Base-by-base conservation (phyloP, 30 jellyfish, hydroid and myxozoan species). In the Pseudorhiza aurosa region DNA sequence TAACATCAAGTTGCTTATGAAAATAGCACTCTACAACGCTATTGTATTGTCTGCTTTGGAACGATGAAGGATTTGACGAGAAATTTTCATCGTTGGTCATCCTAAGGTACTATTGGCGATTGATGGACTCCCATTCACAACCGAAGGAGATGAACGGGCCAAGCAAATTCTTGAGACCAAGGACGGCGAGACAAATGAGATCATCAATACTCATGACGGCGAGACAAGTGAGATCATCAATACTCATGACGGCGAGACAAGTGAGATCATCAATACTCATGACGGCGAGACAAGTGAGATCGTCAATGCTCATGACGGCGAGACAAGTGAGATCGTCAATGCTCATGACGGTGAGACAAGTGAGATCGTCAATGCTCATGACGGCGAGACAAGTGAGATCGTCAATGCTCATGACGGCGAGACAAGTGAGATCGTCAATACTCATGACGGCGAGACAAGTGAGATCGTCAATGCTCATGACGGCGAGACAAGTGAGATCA, bases 91-190 rank as follows among this genome's bases (percentile, higher is more conserved):
- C 14, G 28, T n/a, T n/a, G n/a, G n/a, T n/a, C n/a, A n/a, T n/a
- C 25, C 6, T 44, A 29, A 33, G 21, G 86, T 65, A 8, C 77
- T 68, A 19, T 27, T 35, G 77, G 27, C 65, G 18, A 81, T 81
- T 39, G 77, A 64, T 47, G 90, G 90, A 29, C 82, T 78, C 6
- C 90, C 90, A 77, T 63, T 78, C 19, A 43, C 81, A 35, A 45
- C 82, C 58, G 96, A 85, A 58, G 96, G 91, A 22, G 75, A 85
- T 35, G 92, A 85, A 65, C 58, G 92, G 22, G 92, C 96, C 2
- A 85, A 85, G 58, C 40, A 72, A 31, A 76, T 69, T 25, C 65
- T 65, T 71, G 43, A 69, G 37, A 56, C 85, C 8, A 87, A 65
- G 46, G 77, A 77, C 60, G 82, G 93, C 9, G 55, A 75, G 51